Percentiles rank a stretch among this genome's conserved stretches.
Conservation (phyloP, 2,888 invertebrate genomes). For the Plagiodera versicolora region DNA sequence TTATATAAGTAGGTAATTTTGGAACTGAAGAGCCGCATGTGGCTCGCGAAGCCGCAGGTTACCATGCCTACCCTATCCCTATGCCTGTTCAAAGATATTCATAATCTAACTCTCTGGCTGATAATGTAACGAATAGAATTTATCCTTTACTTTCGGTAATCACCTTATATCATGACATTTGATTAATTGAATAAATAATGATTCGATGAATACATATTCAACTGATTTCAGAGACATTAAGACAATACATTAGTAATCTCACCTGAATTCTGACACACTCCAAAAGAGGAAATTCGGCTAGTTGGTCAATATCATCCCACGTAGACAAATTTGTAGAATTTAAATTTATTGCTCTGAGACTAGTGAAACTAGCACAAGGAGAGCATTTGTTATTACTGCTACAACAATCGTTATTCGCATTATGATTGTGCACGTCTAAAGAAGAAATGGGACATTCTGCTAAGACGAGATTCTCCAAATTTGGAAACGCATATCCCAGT, state of each 20-base stretch:
- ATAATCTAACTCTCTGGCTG: too few relatives aligned
- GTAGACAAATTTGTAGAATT: conserved; percentile 81
- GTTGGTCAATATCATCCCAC: conserved; percentile 88
- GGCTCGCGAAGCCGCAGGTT: too few relatives aligned
- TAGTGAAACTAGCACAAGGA: conserved; percentile 66
- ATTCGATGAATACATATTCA: too few relatives aligned
- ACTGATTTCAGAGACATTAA: too few relatives aligned
- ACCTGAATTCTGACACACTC: conserved; percentile 83
- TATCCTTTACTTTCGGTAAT: too few relatives aligned
- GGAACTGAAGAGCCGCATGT: too few relatives aligned
- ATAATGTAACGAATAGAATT: too few relatives aligned
- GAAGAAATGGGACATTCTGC: conserved; percentile 81
- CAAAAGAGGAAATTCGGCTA: conserved; percentile 80
- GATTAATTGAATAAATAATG: too few relatives aligned
- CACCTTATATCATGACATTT: too few relatives aligned
- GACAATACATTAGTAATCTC: neutral
- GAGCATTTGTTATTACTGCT: conserved; percentile 57
- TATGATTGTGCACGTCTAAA: conserved; percentile 51
- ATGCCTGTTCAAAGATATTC: too few relatives aligned
- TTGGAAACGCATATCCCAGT: conserved; percentile 83
- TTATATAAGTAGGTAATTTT: too few relatives aligned
- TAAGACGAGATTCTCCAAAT: conserved; percentile 79
- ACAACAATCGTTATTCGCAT: conserved; percentile 63
- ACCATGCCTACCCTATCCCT: too few relatives aligned
- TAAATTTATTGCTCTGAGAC: conserved; percentile 78